These are phyloP conservation scores for Periphyllus acericola DNA, from an alignment of 2,888 invertebrate species.

Conservation along the genomic window DNA sequence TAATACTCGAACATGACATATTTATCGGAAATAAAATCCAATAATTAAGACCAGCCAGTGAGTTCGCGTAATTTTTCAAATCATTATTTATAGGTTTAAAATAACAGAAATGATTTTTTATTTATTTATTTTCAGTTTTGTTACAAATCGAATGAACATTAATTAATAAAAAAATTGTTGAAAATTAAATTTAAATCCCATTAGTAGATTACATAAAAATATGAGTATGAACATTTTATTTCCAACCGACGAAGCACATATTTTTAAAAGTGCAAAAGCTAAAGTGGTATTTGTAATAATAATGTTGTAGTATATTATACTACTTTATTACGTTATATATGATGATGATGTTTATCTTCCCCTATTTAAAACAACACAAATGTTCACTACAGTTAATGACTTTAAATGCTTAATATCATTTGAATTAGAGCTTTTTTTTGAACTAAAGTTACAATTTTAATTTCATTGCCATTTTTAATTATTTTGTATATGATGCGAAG, in stretches of 20 bases:
- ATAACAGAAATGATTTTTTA: background rate
- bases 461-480: background rate
- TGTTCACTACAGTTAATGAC: conserved; percentile 21
- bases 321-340: background rate
- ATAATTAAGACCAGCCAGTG: no score
- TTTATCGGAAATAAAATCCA: no score
- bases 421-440: background rate
- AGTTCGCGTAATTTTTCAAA: no score
- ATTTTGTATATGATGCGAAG: background rate
- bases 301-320: background rate
- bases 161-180: background rate
- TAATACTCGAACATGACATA: no score
- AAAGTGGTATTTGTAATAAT: background rate
- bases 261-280: background rate
- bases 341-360: conserved; percentile 32
- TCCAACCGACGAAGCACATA: background rate
- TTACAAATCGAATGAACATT: background rate
- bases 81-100: no score
- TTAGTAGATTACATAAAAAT: conserved; percentile 21
- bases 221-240: conserved; percentile 16
- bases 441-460: background rate
- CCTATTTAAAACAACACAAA: background rate
- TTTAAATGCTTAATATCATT: background rate
- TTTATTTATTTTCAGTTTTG: background rate
- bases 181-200: conserved; percentile 4